phyloP scores from a whole-genome alignment of 2,113 vertebrate genomes.

The Lasiurus borealis region DNA sequence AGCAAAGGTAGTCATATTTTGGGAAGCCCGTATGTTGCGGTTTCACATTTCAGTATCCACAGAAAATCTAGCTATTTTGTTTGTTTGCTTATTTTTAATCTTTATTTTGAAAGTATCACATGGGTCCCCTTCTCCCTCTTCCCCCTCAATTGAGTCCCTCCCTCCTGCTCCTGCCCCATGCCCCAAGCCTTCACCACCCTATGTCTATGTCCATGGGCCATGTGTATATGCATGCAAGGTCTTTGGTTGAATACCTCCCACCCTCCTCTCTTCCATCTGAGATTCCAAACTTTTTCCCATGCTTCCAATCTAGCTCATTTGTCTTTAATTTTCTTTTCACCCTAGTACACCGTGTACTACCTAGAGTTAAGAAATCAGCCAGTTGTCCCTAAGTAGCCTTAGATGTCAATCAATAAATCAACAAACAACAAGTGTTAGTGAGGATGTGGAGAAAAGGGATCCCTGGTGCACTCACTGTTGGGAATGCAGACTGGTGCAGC shows the following conservation, averaged over 20 bases:
- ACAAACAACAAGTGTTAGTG: neutral
- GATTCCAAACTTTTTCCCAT: too few species aligned
- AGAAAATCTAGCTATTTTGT: conserved; percentile 39
- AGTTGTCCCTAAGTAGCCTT: neutral
- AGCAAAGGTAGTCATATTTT: neutral
- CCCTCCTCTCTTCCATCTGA: too few species aligned
- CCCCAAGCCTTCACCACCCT: too few species aligned
- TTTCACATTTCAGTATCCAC: neutral
- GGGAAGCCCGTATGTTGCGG: neutral
- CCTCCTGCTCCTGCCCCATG: too few species aligned
- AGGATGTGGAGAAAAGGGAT: neutral
- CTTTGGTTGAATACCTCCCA: too few species aligned
- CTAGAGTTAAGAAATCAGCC: conserved; percentile 63
- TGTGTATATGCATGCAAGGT: too few species aligned
- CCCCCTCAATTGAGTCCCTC: too few species aligned
- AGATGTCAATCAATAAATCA: conserved; percentile 25
- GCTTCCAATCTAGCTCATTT: conserved; percentile 14
- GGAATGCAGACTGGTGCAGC: neutral
- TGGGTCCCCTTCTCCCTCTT: too few species aligned
- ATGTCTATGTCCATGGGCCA: too few species aligned
- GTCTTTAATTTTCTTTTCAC: conserved; percentile 60
- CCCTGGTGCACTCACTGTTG: neutral
- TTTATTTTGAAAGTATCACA: too few species aligned
- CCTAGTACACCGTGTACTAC: conserved; percentile 36
- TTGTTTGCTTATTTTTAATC: too few species aligned